These are phyloP conservation scores for Parasteatoda lunata DNA, from an alignment of 2,888 invertebrate genomes.

Conservation along the genomic window DNA sequence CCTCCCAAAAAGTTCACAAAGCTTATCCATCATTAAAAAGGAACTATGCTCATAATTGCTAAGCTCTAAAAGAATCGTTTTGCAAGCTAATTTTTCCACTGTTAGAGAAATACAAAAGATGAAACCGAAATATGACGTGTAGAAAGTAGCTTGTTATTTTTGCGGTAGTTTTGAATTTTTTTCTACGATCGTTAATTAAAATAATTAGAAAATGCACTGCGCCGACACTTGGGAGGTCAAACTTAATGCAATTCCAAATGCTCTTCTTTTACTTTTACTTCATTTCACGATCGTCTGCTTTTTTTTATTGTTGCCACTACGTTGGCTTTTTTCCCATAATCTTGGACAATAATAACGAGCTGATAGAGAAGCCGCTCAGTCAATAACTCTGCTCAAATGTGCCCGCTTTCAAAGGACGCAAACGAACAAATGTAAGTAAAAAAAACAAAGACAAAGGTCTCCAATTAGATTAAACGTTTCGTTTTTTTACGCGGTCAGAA, in stretches of 20 bases:
- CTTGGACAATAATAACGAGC: constrained; percentile 58
- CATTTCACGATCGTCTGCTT: constrained; percentile 16
- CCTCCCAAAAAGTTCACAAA: too few species aligned
- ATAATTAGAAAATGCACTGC: constrained; percentile 51
- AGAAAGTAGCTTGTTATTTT: constrained; percentile 13
- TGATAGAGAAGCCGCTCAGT: constrained; percentile 57
- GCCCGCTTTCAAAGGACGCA: constrained; percentile 45
- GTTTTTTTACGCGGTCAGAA: constrained; percentile 26
- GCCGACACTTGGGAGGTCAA: constrained; percentile 60
- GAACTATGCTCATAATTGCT: not conserved
- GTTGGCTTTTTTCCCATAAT: constrained; percentile 35
- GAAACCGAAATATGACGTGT: not conserved
- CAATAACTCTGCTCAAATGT: constrained; percentile 62
- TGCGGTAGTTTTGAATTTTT: not conserved
- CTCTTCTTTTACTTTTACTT: constrained; percentile 18
- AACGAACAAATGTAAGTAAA: constrained; percentile 19
- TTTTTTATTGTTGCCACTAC: constrained; percentile 37
- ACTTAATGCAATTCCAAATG: constrained; percentile 26
- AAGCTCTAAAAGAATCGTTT: not conserved
- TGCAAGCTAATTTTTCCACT: not conserved
- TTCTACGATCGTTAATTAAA: constrained; percentile 52
- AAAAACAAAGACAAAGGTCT: constrained; percentile 40
- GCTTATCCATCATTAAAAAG: too few species aligned
- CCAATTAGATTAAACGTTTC: constrained; percentile 63
- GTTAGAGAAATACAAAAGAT: not conserved